phyloP scores from a whole-genome alignment of 2,797 vertebrate species.

The Pempheris klunzingeri region DNA sequence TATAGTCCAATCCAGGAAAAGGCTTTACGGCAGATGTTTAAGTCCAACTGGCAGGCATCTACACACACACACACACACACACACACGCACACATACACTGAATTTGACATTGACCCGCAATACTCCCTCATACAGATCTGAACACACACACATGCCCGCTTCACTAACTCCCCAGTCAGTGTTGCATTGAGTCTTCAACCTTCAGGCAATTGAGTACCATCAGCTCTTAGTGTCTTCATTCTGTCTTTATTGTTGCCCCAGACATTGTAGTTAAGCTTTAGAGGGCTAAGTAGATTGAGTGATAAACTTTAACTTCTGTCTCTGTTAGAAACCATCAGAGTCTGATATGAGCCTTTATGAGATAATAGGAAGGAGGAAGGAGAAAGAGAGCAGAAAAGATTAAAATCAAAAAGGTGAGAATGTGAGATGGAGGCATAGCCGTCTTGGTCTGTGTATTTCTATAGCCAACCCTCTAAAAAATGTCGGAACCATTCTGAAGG shows the following conservation, averaged over 20 bases:
- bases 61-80: background rate
- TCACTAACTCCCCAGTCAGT: slow-evolving; percentile 28
- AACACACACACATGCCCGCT: slow-evolving; percentile 19
- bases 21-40: slow-evolving; percentile 29
- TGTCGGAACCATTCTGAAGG: background rate
- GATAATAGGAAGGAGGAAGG: slow-evolving; percentile 18
- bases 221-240: slow-evolving; percentile 45
- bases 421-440: background rate
- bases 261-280: slow-evolving; percentile 60
- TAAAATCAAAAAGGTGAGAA: slow-evolving; percentile 28
- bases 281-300: slow-evolving; percentile 57
- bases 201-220: slow-evolving; percentile 45
- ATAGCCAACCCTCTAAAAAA: background rate
- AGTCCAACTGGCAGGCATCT: slow-evolving; percentile 16
- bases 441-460: background rate
- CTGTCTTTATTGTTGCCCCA: slow-evolving; percentile 57
- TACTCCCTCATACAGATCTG: slow-evolving; percentile 10
- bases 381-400: background rate
- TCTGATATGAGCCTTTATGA: slow-evolving; percentile 48
- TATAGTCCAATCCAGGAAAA: slow-evolving; percentile 27
- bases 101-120: slow-evolving; percentile 30
- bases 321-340: slow-evolving; percentile 48
- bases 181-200: slow-evolving; percentile 55
- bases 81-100: background rate
- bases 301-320: slow-evolving; percentile 71